Evolutionary conservation across 2,113 vertebrate genomes (phyloP).

Genomic region (Nothobranchius furzeri): DNA sequence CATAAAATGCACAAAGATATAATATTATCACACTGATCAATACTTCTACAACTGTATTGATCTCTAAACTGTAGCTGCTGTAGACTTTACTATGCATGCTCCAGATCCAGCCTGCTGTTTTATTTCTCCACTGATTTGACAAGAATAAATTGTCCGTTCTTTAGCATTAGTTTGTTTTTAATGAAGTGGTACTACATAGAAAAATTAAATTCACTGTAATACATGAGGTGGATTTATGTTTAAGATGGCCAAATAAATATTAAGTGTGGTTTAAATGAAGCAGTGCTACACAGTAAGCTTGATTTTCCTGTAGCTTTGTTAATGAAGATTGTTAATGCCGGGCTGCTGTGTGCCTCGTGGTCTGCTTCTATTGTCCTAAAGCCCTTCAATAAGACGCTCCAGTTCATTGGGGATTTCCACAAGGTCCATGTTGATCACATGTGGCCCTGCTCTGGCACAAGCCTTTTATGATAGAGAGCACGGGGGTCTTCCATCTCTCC

Average conservation of each 20-base stretch:
- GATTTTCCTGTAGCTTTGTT: constrained; percentile 42
- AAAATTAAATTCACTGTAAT: not conserved
- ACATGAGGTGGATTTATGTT: not conserved
- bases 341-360: constrained; percentile 32
- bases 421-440: constrained; percentile 75
- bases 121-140: too few species aligned
- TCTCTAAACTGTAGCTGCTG: too few species aligned
- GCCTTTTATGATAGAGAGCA: constrained; percentile 72
- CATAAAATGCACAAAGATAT: too few species aligned
- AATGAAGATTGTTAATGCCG: constrained; percentile 25
- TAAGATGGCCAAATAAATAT: too few species aligned
- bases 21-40: too few species aligned
- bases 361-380: constrained; percentile 52
- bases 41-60: too few species aligned
- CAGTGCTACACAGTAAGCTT: constrained; percentile 2
- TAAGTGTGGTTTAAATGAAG: constrained; percentile 8
- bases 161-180: too few species aligned
- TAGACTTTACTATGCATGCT: too few species aligned
- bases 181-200: too few species aligned
- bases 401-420: constrained; percentile 66
- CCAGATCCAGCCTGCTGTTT: too few species aligned
- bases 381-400: constrained; percentile 56
- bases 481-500: constrained; percentile 67
- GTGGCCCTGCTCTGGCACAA: constrained; percentile 60
- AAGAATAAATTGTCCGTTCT: too few species aligned